phyloP scores from a whole-genome alignment of 1,140 invertebrate genomes.

The Laodelphax striatellus region DNA sequence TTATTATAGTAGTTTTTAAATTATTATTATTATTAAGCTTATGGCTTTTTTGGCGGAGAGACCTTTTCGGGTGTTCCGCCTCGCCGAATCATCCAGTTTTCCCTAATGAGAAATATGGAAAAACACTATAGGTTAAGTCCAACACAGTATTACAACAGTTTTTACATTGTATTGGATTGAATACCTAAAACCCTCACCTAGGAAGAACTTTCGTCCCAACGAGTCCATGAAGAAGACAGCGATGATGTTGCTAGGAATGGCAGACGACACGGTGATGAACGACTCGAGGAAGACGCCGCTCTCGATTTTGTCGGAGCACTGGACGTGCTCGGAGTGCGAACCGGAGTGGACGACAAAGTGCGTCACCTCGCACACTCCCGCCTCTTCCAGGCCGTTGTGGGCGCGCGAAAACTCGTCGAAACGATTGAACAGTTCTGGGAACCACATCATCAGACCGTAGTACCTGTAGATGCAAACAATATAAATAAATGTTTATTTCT shows the following conservation, averaged over 20 bases:
- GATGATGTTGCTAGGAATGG: constrained; percentile 71
- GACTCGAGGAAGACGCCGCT: constrained; percentile 72
- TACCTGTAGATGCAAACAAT: constrained; percentile 42
- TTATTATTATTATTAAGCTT: too few species aligned
- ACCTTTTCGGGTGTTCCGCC: too few species aligned
- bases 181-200: constrained; percentile 39
- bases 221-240: constrained; percentile 64
- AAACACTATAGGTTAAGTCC: too few species aligned
- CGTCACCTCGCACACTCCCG: constrained; percentile 57
- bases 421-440: constrained; percentile 77
- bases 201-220: constrained; percentile 78
- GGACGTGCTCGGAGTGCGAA: constrained; percentile 41
- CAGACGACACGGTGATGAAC: constrained; percentile 71
- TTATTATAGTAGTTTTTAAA: too few species aligned
- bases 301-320: constrained; percentile 57
- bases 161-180: not conserved
- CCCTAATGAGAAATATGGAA: too few species aligned
- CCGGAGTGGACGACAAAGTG: constrained; percentile 54
- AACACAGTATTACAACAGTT: too few species aligned
- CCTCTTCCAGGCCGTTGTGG: constrained; percentile 40
- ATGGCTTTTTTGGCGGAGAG: too few species aligned
- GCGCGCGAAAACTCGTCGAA: constrained; percentile 62
- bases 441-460: constrained; percentile 86
- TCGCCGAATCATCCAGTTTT: too few species aligned
- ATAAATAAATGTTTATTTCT: too few species aligned